Conservation (phyloP, 2,888 invertebrate species). For the Hypena proboscidalis region DNA sequence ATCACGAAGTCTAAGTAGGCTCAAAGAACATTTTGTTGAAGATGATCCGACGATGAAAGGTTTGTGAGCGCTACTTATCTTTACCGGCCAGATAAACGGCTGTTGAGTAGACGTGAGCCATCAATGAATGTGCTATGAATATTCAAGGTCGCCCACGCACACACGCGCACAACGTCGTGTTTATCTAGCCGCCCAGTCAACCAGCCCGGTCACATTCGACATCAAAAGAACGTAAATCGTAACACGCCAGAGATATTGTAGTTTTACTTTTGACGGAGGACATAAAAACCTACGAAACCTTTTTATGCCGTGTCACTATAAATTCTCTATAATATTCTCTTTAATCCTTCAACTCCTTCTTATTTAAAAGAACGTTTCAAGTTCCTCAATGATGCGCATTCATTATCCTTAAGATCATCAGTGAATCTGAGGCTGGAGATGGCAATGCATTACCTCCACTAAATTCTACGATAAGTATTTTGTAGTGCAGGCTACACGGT, state of each 20-base stretch:
- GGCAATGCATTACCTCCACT: no score
- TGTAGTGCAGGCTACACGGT: no score
- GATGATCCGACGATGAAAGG: constrained; percentile 17
- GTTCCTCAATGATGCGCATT: no score
- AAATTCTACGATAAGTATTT: no score
- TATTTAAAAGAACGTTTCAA: no score
- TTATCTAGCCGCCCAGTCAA: constrained; percentile 23
- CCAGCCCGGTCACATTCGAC: constrained; percentile 8
- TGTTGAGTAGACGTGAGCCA: constrained; percentile 36
- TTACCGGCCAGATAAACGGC: constrained; percentile 32
- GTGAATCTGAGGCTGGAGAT: no score
- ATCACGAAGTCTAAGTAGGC: not conserved
- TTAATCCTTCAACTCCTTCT: no score
- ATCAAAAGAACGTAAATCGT: constrained; percentile 15
- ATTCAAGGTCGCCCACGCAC: constrained; percentile 42
- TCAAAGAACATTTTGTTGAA: constrained; percentile 9
- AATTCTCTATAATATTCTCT: no score
- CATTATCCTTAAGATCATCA: no score
- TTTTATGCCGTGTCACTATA: no score
- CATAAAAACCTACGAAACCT: no score
- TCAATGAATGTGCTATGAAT: constrained; percentile 49
- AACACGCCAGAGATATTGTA: constrained; percentile 9
- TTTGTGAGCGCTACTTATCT: constrained; percentile 27
- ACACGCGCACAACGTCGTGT: constrained; percentile 12
- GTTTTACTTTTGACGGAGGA: not conserved